These are phyloP conservation scores for Brachyalestes nurse DNA, from an alignment of 2,797 vertebrate species.

Conservation along the genomic window DNA sequence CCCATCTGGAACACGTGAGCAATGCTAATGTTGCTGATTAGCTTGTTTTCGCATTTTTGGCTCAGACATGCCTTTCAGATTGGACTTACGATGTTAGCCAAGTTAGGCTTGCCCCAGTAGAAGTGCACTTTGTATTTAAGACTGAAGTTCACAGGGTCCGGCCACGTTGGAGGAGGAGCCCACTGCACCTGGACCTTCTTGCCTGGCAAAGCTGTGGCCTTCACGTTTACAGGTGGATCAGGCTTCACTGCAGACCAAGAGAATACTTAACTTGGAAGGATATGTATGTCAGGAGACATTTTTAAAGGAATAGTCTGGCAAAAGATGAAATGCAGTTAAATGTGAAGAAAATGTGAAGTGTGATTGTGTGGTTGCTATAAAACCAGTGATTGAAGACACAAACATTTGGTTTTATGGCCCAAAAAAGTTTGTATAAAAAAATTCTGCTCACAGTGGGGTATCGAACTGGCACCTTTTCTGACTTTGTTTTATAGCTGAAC, in stretches of 20 bases:
- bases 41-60: background rate
- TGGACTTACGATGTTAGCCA: slow-evolving; percentile 63
- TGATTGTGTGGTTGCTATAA: no score
- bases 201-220: slow-evolving; percentile 48
- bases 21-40: background rate
- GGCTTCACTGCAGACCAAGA: slow-evolving; percentile 75
- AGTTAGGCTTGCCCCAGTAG: slow-evolving; percentile 57
- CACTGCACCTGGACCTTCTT: slow-evolving; percentile 70
- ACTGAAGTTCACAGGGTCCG: slow-evolving; percentile 68
- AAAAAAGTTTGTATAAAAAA: no score
- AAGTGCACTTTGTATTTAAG: slow-evolving; percentile 77
- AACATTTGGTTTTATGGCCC: no score
- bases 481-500: no score
- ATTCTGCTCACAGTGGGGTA: no score
- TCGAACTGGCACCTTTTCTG: no score
- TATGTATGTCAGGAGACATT: background rate
- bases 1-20: slow-evolving; percentile 68
- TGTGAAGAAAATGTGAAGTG: no score
- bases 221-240: slow-evolving; percentile 73
- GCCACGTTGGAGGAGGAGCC: slow-evolving; percentile 75
- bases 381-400: no score
- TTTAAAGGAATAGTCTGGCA: background rate
- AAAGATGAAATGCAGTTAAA: no score
- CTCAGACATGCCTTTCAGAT: background rate
- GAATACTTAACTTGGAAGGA: background rate